Percentiles rank a stretch among this genome's conserved stretches.
Conservation (phyloP, 2,113 vertebrate genomes). For the Dipodomys stephensi region DNA sequence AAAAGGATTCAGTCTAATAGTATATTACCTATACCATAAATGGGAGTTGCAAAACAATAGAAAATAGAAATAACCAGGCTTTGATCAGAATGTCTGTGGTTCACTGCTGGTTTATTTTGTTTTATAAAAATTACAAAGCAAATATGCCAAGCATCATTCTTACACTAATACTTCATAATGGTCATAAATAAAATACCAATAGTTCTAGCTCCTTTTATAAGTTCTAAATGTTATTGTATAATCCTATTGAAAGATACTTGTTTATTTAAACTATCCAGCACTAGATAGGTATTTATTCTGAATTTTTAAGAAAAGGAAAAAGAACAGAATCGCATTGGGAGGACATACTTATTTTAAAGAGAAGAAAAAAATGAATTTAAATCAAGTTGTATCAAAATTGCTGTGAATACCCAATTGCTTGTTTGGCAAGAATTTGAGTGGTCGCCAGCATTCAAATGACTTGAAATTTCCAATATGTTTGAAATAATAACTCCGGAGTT, state of each 20-base stretch:
- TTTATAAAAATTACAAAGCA: slow-evolving; percentile 49
- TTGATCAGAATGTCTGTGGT: neutral
- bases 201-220: neutral
- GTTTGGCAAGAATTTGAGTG: neutral
- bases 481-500: slow-evolving; percentile 50
- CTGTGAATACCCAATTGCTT: slow-evolving; percentile 10
- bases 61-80: neutral
- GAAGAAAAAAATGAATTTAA: slow-evolving; percentile 36
- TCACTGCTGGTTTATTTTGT: neutral
- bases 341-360: slow-evolving; percentile 40
- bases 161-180: neutral
- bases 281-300: slow-evolving; percentile 27
- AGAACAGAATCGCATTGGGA: slow-evolving; percentile 25
- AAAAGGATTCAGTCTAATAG: neutral
- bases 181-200: slow-evolving; percentile 46
- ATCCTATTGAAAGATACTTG: slow-evolving; percentile 22
- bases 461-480: slow-evolving; percentile 53
- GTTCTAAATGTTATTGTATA: neutral
- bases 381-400: neutral
- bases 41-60: slow-evolving; percentile 21
- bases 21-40: neutral
- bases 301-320: slow-evolving; percentile 4
- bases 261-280: slow-evolving; percentile 34
- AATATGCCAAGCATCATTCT: slow-evolving; percentile 22
- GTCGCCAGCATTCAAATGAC: slow-evolving; percentile 44